phyloP scores from a whole-genome alignment of 1,140 invertebrate species.

The Pemphigus obesinymphae region DNA sequence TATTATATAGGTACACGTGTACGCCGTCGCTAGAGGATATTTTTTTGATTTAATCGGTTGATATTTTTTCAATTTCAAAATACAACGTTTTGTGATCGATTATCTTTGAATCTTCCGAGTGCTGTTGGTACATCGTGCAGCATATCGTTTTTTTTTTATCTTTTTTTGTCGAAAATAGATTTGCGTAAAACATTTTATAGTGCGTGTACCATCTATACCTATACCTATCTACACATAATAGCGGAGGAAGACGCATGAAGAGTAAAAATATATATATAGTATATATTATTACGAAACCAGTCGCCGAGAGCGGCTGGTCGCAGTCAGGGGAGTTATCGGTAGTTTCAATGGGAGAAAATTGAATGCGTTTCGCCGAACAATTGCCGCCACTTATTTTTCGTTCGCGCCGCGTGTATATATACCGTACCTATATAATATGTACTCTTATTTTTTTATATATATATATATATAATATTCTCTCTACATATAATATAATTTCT shows the following conservation, averaged over 20 bases:
- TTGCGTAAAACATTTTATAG: background rate
- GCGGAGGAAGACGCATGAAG: background rate
- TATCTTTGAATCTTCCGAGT: background rate
- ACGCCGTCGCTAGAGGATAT: background rate
- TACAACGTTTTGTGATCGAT: background rate
- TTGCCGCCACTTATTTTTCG: background rate
- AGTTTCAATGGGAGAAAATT: constrained; percentile 2
- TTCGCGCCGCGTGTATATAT: background rate
- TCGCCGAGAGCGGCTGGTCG: background rate
- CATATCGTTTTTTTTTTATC: background rate
- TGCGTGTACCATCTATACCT: background rate
- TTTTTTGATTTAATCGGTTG: background rate
- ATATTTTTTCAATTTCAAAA: background rate
- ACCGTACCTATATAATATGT: too few species aligned
- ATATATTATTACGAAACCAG: background rate
- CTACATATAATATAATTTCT: background rate
- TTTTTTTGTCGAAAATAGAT: background rate
- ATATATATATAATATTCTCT: background rate
- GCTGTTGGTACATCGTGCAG: background rate
- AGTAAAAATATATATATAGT: background rate
- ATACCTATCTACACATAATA: background rate
- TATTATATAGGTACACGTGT: too few species aligned
- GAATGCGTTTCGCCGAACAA: background rate
- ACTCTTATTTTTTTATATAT: background rate
- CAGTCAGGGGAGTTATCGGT: background rate